Percentiles rank a stretch among this genome's conserved stretches.
Evolutionary conservation across 2,888 invertebrate genomes (phyloP).

Genomic region (Onchidella celtica): DNA sequence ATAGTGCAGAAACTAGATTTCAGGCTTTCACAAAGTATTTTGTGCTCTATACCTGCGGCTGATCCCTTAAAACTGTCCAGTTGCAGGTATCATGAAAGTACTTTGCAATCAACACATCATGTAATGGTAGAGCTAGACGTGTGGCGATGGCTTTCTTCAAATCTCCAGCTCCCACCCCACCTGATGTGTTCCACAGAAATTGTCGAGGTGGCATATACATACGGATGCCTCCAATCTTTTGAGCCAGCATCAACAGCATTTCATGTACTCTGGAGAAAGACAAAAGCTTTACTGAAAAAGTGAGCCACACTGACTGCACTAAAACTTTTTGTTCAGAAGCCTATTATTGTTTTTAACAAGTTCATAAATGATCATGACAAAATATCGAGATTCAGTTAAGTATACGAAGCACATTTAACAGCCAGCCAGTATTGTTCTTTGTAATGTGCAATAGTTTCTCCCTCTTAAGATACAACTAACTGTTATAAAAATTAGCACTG

Average conservation of each 20-base stretch:
- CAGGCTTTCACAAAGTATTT: too few species aligned
- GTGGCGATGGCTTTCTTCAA: conserved; percentile 65
- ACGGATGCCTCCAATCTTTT: conserved; percentile 64
- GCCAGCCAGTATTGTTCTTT: too few species aligned
- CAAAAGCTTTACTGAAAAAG: background rate
- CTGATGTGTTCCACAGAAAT: conserved; percentile 72
- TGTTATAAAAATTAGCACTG: too few species aligned
- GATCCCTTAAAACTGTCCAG: conserved; percentile 71
- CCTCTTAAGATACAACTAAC: too few species aligned
- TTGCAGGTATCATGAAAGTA: conserved; percentile 69
- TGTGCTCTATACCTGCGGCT: conserved; percentile 49
- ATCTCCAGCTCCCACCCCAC: conserved; percentile 62
- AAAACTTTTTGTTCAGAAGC: background rate
- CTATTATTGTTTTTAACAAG: too few species aligned
- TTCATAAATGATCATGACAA: too few species aligned
- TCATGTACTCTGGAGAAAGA: conserved; percentile 65
- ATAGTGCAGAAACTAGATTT: too few species aligned
- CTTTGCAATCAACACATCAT: conserved; percentile 72
- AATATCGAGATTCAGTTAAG: too few species aligned
- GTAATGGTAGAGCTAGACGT: conserved; percentile 59
- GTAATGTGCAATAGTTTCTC: too few species aligned
- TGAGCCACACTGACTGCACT: background rate
- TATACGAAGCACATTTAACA: too few species aligned
- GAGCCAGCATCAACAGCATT: conserved; percentile 66
- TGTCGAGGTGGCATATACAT: conserved; percentile 65